Evolutionary conservation across 2,113 vertebrate genomes (phyloP).

Genomic region (Oncorhynchus kisutch): DNA sequence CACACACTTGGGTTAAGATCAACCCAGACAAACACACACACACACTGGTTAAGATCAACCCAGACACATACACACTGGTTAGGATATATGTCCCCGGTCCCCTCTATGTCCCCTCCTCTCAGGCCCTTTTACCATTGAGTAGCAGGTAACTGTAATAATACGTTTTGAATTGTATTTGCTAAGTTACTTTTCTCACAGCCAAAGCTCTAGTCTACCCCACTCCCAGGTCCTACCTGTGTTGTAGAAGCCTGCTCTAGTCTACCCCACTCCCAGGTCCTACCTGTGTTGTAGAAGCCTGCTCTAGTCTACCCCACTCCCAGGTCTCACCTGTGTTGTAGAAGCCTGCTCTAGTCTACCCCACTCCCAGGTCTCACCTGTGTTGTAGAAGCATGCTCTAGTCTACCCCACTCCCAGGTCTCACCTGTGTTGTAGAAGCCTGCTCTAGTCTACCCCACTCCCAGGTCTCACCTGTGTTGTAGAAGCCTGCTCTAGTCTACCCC

Average conservation of each 20-base stretch:
- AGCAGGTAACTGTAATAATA: not conserved
- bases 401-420: conserved; percentile 51
- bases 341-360: conserved; percentile 79
- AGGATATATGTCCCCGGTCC: too few species aligned
- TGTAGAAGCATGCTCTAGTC: conserved; percentile 94
- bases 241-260: conserved; percentile 93
- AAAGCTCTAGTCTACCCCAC: not conserved
- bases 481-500: conserved; percentile 83
- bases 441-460: conserved; percentile 41
- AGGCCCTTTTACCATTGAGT: not conserved
- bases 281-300: conserved; percentile 91
- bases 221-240: conserved; percentile 78
- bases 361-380: conserved; percentile 74
- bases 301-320: conserved; percentile 30
- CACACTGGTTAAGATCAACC: too few species aligned
- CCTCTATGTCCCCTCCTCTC: too few species aligned
- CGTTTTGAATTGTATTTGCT: not conserved
- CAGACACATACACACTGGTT: too few species aligned
- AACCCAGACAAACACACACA: too few species aligned
- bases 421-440: conserved; percentile 92
- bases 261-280: conserved; percentile 63
- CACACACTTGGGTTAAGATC: too few species aligned
- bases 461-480: conserved; percentile 85
- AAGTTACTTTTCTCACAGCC: not conserved
- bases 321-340: conserved; percentile 87